Conservation (phyloP, 1,140 invertebrate species). For the Neodiprion fabricii region DNA sequence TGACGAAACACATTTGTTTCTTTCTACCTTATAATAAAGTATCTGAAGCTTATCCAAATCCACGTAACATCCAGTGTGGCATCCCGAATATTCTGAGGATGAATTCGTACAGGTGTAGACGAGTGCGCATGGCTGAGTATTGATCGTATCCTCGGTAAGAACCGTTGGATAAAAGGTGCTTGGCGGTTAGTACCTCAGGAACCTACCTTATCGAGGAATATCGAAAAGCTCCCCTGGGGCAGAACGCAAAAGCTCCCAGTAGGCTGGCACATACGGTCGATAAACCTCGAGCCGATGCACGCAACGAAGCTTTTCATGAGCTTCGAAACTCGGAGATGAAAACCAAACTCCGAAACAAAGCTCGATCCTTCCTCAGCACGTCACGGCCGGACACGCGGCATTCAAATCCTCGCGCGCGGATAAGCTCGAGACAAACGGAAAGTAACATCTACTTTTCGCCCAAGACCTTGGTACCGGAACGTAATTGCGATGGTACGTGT, state of each 20-base stretch:
- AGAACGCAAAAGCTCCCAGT: background rate
- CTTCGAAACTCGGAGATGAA: background rate
- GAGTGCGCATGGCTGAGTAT: background rate
- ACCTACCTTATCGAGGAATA: constrained; percentile 7
- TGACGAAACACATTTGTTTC: no score
- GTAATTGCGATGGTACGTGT: no score
- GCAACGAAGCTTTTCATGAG: background rate
- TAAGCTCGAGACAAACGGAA: no score
- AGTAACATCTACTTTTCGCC: no score
- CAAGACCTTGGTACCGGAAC: no score
- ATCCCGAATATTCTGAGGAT: no score
- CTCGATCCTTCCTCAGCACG: background rate
- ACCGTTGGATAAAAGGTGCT: background rate
- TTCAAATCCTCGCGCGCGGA: no score
- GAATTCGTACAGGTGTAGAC: no score
- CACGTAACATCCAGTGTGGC: no score
- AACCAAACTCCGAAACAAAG: background rate
- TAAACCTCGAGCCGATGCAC: background rate
- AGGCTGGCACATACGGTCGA: background rate
- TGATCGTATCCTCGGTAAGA: background rate
- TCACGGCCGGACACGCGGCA: no score
- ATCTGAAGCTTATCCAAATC: no score
- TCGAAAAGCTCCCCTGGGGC: background rate
- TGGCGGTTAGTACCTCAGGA: constrained; percentile 4
- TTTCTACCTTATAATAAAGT: no score